These are phyloP conservation scores for Nylanderia fulva DNA, from an alignment of 1,140 invertebrate genomes.

Conservation along the genomic window DNA sequence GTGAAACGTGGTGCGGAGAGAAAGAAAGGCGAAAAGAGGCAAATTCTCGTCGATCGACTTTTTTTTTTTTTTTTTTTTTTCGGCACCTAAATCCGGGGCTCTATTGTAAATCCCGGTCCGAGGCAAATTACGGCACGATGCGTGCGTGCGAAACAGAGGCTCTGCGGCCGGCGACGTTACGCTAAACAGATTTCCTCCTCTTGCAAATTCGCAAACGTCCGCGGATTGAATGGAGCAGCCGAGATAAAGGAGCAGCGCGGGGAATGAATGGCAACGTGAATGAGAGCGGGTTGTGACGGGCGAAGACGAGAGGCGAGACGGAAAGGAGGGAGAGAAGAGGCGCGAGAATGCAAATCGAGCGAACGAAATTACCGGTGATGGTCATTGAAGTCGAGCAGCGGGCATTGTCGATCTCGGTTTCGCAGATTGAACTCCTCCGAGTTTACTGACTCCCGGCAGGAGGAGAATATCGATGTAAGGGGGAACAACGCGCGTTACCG, in stretches of 20 bases:
- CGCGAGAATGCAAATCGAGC: constrained; percentile 59
- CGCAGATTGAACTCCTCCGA: constrained; percentile 19
- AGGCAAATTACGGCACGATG: constrained; percentile 67
- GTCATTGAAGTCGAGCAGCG: constrained; percentile 61
- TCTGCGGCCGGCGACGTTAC: constrained; percentile 56
- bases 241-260: constrained; percentile 57
- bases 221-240: constrained; percentile 34
- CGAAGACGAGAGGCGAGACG: background rate
- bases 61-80: constrained; percentile 56
- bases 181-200: constrained; percentile 76
- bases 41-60: constrained; percentile 45
- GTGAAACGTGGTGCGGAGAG: background rate
- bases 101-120: constrained; percentile 63
- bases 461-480: constrained; percentile 3
- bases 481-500: constrained; percentile 2
- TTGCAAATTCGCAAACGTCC: constrained; percentile 2
- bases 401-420: constrained; percentile 50
- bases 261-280: constrained; percentile 53
- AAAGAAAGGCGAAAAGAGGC: background rate
- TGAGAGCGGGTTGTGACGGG: constrained; percentile 34
- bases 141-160: constrained; percentile 65
- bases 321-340: background rate
- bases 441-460: constrained; percentile 39
- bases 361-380: constrained; percentile 66
- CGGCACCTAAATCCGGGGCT: constrained; percentile 2